Base-by-base conservation (phyloP, 2,888 invertebrate genomes). In the Cepaea hortensis region DNA sequence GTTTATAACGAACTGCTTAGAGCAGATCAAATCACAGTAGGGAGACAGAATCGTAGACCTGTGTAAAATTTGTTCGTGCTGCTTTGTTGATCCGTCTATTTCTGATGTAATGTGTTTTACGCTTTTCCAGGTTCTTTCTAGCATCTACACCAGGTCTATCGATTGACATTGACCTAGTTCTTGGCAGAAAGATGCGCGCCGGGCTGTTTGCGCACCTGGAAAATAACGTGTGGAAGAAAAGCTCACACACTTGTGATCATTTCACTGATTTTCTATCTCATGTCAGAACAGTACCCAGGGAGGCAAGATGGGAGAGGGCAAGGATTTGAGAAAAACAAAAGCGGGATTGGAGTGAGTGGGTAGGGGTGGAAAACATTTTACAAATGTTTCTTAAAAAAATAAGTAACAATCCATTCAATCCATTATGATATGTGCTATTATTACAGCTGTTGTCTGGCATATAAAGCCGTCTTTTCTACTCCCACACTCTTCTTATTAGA, bases 131-230 rank as follows among this genome's bases (percentile, higher is more conserved):
- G 88, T 88, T 84, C 85, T 88, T 46, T 88, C 88, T 84, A 86
- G 86, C 84, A 88, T 88, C 88, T 88, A 88, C 86, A 88, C 86
- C 62, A 84, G 88, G 55, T 88, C 88, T 72, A 84, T 86, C 76
- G 88, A 88, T 84, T 88, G 83, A 85, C 80, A 79, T 23, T 35
- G 15, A 82, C 35, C 72, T 23, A n/a, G 15, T 68, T 82, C 82
- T 46, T 55, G 72, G 35, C 73, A 6, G 68, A 55, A 82, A 50
- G 82, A 65, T 55, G 72, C 82, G 61, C 82, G 72, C 23, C n/a
- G 15, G 50, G 55, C 55, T 11, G 35, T 48, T 46, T 73, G 82
- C 72, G 72, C 82, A 55, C 13, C 18, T 55, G 82, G 35, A 72
- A 55, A 13, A 61, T n/a, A 23, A 55, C 55, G 6, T 55, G 55